phyloP scores from a whole-genome alignment of 2,797 vertebrate genomes.

The Diplodus puntazzo region DNA sequence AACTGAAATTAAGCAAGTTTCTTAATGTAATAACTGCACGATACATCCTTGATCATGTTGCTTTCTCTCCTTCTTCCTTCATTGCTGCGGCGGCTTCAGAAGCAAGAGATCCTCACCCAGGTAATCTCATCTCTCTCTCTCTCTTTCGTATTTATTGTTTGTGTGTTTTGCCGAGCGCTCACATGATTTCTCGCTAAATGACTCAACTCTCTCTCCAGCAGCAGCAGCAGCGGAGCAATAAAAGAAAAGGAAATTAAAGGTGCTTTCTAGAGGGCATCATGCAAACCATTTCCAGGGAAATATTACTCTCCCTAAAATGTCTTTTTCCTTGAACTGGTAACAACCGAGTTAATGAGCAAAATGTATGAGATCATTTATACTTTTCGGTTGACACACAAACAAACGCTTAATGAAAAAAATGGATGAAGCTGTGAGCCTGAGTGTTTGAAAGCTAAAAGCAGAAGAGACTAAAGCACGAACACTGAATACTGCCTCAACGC shows the following conservation, averaged over 20 bases:
- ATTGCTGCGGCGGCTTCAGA: constrained; percentile 83
- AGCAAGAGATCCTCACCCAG: constrained; percentile 95
- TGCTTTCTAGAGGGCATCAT: background rate
- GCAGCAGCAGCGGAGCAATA: background rate
- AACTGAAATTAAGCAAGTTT: too few species aligned
- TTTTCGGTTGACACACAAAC: too few species aligned
- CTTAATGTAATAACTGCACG: background rate
- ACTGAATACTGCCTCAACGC: background rate
- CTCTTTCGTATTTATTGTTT: background rate
- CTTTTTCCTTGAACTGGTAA: background rate
- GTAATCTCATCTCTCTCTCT: constrained; percentile 78
- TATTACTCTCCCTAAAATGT: background rate
- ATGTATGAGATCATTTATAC: background rate
- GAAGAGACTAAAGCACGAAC: background rate
- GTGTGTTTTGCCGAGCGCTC: constrained; percentile 24
- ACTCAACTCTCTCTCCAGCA: background rate
- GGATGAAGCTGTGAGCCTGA: background rate
- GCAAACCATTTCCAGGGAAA: background rate
- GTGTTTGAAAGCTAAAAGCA: background rate
- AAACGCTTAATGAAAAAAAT: background rate
- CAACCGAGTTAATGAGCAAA: background rate
- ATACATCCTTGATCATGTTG: constrained; percentile 14
- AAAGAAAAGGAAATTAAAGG: background rate
- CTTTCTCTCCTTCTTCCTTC: constrained; percentile 57
- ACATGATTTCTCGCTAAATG: background rate